Conservation (phyloP, 2,797 vertebrate genomes). For the Heterohyrax brucei region DNA sequence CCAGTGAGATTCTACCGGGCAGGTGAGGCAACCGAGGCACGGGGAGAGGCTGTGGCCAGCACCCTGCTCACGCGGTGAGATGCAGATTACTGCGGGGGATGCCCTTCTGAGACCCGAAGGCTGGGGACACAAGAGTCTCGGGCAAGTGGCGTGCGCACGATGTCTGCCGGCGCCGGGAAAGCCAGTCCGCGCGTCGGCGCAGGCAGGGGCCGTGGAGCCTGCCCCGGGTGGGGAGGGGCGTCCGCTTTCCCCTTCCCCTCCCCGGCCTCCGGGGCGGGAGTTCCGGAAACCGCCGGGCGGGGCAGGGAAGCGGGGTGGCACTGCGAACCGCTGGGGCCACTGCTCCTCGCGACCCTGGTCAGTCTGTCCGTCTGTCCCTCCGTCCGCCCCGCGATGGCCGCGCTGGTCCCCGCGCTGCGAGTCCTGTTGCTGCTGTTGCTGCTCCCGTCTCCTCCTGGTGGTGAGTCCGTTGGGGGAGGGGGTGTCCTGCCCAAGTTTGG, state of each 20-base stretch:
- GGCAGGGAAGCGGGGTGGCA: slow-evolving; percentile 12
- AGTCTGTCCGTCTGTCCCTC: neutral
- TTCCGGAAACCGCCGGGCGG: slow-evolving; percentile 83
- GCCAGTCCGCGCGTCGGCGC: too few relatives aligned
- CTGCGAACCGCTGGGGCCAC: neutral
- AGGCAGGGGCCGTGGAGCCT: rapidly evolving
- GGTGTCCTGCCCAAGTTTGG: neutral
- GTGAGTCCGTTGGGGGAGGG: slow-evolving; percentile 72
- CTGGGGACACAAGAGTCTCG: too few relatives aligned
- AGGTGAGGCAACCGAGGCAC: neutral
- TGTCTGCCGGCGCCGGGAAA: neutral
- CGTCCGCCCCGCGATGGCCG: slow-evolving; percentile 59
- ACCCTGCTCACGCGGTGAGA: neutral
- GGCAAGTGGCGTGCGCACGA: too few relatives aligned
- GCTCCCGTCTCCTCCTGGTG: slow-evolving; percentile 68
- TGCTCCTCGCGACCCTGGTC: rapidly evolving
- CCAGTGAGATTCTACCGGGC: neutral
- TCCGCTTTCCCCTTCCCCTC: neutral
- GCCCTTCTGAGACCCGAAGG: too few relatives aligned
- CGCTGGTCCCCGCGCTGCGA: neutral
- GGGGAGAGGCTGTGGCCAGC: neutral
- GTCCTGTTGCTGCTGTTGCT: slow-evolving; percentile 51
- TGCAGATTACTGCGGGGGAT: neutral
- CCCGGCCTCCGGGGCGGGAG: slow-evolving; percentile 38
- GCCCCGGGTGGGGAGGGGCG: neutral